Evolutionary conservation across 2,888 invertebrate species (phyloP), one percentile per base, ranked within the genome.

Genomic region (Ormyrus nitidulus): DNA sequence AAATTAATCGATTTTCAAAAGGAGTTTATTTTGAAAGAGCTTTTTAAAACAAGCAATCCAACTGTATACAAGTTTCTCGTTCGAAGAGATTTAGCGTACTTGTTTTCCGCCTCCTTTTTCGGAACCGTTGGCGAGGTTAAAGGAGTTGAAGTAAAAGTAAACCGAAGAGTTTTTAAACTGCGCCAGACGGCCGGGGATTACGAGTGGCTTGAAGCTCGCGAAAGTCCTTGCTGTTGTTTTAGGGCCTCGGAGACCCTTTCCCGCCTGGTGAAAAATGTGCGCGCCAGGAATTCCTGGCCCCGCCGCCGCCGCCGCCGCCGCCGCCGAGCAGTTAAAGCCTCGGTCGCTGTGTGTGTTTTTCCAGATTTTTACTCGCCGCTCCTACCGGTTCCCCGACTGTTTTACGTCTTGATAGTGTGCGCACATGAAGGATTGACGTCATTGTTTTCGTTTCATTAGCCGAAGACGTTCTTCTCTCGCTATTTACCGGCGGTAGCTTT

Each of bases 121-220:
- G 48, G 46, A 49, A 44, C 34, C n/a, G 34, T 44, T 0, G 13
- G 34, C 2, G 34, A 4, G 58, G 69, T 9, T 69, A 56, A 58
- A 48, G 70, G 19, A 71, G 59, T 59, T 59, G 70, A 71, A 71
- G 58, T 59, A 71, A 59, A 71, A 59, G 70, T 59, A 71, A 71
- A 71, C 70, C 8, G 59, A 59, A 59, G 59, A 59, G 70, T 58
- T 69, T 13, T 34, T 58, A 58, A 65, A 65, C 49, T n/a, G 49
- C 48, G 48, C 19, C 64, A 64, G 64, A 64, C 46, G 1, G n/a
- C 9, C n/a, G 61, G 7, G 64, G 48, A 2, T 64, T 49, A 48
- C 7, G 51, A 9, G 46, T 65, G 34, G 2, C 19, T n/a, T 8
- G 65, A 62, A 70, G 61, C 59, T 71, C 19, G 71, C 51, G 6